Base-by-base conservation (phyloP, 2,888 invertebrate species). In the Muschampia plurimacula region DNA sequence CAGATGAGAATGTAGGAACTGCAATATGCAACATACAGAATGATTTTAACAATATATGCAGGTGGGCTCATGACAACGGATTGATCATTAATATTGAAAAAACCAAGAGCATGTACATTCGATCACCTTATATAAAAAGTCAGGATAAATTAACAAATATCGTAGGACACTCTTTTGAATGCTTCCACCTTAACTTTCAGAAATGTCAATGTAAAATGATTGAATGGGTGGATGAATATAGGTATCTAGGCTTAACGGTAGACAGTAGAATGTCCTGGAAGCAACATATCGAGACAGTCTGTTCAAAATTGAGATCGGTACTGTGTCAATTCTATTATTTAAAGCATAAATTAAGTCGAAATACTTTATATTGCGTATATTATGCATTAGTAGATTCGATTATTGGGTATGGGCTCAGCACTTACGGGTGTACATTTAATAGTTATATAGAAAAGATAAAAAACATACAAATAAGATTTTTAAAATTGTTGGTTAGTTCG, bases 41-140 rank as follows among this genome's bases (percentile, higher is more conserved):
- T 1, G 69, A 57, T 32, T 64, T 59, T 59, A 41, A 71, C 28
- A 65, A 71, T 46, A 71, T 71, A 13, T 28, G 9, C 15, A 71
- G 59, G 46, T 71, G 70, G 70, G 70, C 65, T 13, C 70, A 71
- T 41, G 65, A 65, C 9, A 71, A 71, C 32, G 59, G 70, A 28
- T 55, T 57, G 39, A 59, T 71, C 13, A 65, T 71, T 6, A 71
- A 71, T 36, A 9, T 32, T 12, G 12, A n/a, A 44, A 65, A 71
- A 59, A 71, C 70, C 3, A 71, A 71, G 55, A 59, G 57, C 46
- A 71, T 71, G 70, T 28, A 71, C n/a, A 65, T 65, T 32, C 44
- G 28, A 44, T 71, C 70, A 36, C 70, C 59, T 22, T 57, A 65
- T 32, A 60, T 46, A 9, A 41, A 44, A n/a, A 5, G 32, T 8